Evolutionary conservation across 2,797 vertebrate genomes (phyloP), one percentile per base, ranked within the genome.

Genomic region (Manis pentadactyla): DNA sequence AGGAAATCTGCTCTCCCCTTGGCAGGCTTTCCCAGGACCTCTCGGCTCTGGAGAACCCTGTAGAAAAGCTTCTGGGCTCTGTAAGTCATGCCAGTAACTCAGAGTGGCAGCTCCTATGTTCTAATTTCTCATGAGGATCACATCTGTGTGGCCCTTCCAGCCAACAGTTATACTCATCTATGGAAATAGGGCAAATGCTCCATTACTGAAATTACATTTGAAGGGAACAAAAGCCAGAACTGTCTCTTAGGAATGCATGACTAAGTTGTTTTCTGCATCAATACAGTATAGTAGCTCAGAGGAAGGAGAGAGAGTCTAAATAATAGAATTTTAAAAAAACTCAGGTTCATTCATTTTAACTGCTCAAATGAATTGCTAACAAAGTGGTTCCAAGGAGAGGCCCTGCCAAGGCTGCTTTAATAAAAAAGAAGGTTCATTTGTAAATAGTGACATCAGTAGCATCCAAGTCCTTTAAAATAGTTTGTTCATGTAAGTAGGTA

Each of bases 331-430:
- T 71, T 71, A 68, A 12, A 63, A 46, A n/a, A 93, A 73, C 83
- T 66, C 66, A 75, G 46, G 77, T 89, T 87, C 82, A 57, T 61
- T 95, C 86, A 77, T 94, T 93, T 75, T 68, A 93, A 84, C 59
- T 46, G 51, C 49, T 95, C 64, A 89, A 77, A 34, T 31, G 59
- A 79, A 94, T 37, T 77, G 59, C 82, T 87, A 74, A 71, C 73
- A 18, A 82, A 79, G 57, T 46, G 29, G 29, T 77, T 91, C 84
- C 37, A 53, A 74, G 51, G 77, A 84, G 57, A 92, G n/a, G 53
- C 34, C 82, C 27, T 51, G 81, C 78, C 59, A 59, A 91, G 78
- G 53, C 59, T 49, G 25, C 81, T 83, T 83, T 25, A 27, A 37
- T 49, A 31, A 63, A 77, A n/a, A 59, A 29, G 31, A 46, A 39